phyloP scores from a whole-genome alignment of 2,888 invertebrate species.

The Meiosimyza platycephala region DNA sequence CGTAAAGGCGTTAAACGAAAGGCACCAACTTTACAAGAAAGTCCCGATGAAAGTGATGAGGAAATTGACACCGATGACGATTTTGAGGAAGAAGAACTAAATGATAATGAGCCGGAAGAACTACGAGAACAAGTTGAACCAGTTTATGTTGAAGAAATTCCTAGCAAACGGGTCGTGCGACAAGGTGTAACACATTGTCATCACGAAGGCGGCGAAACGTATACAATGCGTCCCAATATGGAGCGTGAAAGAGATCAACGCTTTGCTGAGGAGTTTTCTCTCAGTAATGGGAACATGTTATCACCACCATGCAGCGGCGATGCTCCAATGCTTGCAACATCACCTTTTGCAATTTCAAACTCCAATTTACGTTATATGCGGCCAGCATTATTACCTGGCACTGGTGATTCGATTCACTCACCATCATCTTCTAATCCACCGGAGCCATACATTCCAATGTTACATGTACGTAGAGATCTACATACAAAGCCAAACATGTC shows the following conservation, averaged over 20 bases:
- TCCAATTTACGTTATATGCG: slow-evolving; percentile 43
- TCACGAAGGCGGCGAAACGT: slow-evolving; percentile 73
- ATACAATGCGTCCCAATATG: slow-evolving; percentile 81
- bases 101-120: slow-evolving; percentile 44
- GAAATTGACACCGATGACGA: slow-evolving; percentile 53
- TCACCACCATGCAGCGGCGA: slow-evolving; percentile 39
- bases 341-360: slow-evolving; percentile 43
- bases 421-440: slow-evolving; percentile 58
- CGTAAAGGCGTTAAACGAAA: slow-evolving; percentile 60
- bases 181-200: slow-evolving; percentile 77
- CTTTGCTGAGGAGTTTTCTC: not conserved
- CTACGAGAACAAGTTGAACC: slow-evolving; percentile 42
- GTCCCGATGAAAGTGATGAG: slow-evolving; percentile 55
- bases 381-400: slow-evolving; percentile 44
- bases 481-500: slow-evolving; percentile 68
- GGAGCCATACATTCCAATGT: slow-evolving; percentile 69
- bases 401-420: slow-evolving; percentile 50
- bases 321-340: slow-evolving; percentile 33
- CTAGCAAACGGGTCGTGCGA: slow-evolving; percentile 46
- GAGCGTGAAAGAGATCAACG: slow-evolving; percentile 53
- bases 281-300: slow-evolving; percentile 31
- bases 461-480: slow-evolving; percentile 83
- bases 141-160: slow-evolving; percentile 40
- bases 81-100: slow-evolving; percentile 47
- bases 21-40: slow-evolving; percentile 42